Base-by-base conservation (phyloP, 2,888 invertebrate genomes). In the Carabus problematicus region DNA sequence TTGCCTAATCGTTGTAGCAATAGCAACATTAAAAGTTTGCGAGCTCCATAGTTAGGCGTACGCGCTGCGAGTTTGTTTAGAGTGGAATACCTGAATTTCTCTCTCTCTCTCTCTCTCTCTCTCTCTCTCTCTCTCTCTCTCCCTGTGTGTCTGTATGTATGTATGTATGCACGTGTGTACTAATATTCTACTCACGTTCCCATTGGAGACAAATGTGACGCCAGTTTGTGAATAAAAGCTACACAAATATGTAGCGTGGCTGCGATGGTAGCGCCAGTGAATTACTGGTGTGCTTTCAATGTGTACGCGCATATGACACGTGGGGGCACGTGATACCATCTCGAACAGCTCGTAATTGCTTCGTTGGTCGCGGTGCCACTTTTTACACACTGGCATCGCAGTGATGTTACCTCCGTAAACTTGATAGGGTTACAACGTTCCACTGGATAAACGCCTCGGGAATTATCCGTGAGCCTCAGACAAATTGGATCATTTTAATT, bases 101-200 rank as follows among this genome's bases (percentile, higher is more conserved):
- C 29, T 29, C 3, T 29, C 29, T 29, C 29, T 29, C n/a, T n/a
- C n/a, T n/a, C n/a, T n/a, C n/a, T n/a, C n/a, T n/a, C n/a, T n/a
- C n/a, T n/a, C n/a, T n/a, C n/a, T n/a, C n/a, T n/a, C n/a, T n/a
- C n/a, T n/a, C n/a, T n/a, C n/a, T n/a, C n/a, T n/a, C n/a, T n/a
- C n/a, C n/a, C n/a, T n/a, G n/a, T n/a, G n/a, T n/a, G n/a, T n/a
- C 29, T 29, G 29, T 29, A 29, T 29, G 29, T n/a, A n/a, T 29
- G 29, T 29, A 29, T 29, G 29, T 29, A 29, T 29, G 29, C 29
- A 12, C 19, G 16, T 52, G 16, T 52, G 16, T 52, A 52, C 52
- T 42, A 61, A 42, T 18, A 64, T 64, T 54, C 64, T n/a, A 12
- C 11, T 29, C 64, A 64, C 64, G 64, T 64, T 39, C 55, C n/a